Percentiles rank a stretch among this genome's conserved stretches.
phyloP scores from a whole-genome alignment of 1,140 invertebrate species.

The Papilio dardanus region DNA sequence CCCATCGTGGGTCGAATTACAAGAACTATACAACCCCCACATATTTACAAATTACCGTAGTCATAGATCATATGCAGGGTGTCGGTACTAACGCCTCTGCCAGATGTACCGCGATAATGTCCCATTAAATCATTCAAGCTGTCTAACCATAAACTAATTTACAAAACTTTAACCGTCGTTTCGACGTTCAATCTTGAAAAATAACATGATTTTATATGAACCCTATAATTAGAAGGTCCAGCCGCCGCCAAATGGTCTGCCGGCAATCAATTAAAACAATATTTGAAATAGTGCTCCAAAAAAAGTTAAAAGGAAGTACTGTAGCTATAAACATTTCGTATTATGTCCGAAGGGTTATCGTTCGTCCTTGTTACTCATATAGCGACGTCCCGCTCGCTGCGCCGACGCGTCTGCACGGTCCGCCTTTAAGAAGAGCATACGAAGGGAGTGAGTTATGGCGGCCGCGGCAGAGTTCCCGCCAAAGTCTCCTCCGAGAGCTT shows the following conservation, averaged over 20 bases:
- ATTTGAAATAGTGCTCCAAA: conserved; percentile 75
- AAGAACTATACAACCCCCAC: too few relatives aligned
- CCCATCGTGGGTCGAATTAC: too few relatives aligned
- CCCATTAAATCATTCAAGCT: conserved; percentile 34
- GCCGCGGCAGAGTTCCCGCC: conserved; percentile 64
- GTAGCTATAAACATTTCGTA: conserved; percentile 71
- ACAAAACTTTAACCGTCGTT: conserved; percentile 31
- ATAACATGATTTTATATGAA: conserved; percentile 52
- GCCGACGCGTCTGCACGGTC: conserved; percentile 70
- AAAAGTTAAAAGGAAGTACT: conserved; percentile 74
- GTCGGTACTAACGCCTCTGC: background rate
- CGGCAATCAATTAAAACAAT: conserved; percentile 79
- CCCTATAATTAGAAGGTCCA: conserved; percentile 65
- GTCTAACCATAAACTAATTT: conserved; percentile 38
- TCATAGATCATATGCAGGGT: background rate
- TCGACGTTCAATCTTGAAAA: conserved; percentile 37
- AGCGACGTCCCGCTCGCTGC: conserved; percentile 56
- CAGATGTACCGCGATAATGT: conserved; percentile 22
- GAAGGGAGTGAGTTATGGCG: conserved; percentile 69
- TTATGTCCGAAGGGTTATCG: conserved; percentile 52
- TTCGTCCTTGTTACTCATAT: conserved; percentile 46
- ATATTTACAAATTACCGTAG: background rate
- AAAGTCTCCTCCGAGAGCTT: conserved; percentile 75
- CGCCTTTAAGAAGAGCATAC: conserved; percentile 65
- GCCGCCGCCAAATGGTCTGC: conserved; percentile 69